Percentiles rank a stretch among this genome's conserved stretches.
Conservation (phyloP, 1,140 invertebrate genomes). For the Metaphire vulgaris region DNA sequence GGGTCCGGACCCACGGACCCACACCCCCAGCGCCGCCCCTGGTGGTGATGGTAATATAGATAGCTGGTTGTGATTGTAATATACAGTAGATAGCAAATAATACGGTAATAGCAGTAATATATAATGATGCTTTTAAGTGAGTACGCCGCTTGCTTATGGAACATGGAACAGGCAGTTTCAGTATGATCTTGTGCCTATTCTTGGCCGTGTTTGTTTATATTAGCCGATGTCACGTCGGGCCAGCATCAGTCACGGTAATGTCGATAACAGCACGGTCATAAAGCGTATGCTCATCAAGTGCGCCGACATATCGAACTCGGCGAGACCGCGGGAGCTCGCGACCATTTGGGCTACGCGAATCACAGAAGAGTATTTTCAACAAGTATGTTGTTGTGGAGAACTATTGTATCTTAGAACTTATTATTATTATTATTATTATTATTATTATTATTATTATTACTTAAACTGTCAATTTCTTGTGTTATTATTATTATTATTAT, state of each 20-base stretch:
- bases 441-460: neutral
- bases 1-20: too few species aligned
- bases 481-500: neutral
- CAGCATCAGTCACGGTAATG: neutral
- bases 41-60: too few species aligned
- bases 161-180: too few species aligned
- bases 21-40: too few species aligned
- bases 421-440: neutral
- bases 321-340: neutral
- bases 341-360: neutral
- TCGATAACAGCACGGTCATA: neutral
- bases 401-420: neutral
- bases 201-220: neutral
- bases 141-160: too few species aligned
- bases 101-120: too few species aligned
- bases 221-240: neutral
- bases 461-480: neutral
- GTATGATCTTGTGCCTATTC: too few species aligned
- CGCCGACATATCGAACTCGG: neutral
- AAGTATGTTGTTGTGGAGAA: neutral
- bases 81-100: too few species aligned
- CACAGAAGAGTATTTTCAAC: neutral
- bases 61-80: too few species aligned
- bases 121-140: too few species aligned
- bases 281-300: neutral